A percentile compares a stretch with the other conserved stretches of the same genome.
phyloP scores from a whole-genome alignment of 2,888 invertebrate genomes.

The Oscheius onirici region DNA sequence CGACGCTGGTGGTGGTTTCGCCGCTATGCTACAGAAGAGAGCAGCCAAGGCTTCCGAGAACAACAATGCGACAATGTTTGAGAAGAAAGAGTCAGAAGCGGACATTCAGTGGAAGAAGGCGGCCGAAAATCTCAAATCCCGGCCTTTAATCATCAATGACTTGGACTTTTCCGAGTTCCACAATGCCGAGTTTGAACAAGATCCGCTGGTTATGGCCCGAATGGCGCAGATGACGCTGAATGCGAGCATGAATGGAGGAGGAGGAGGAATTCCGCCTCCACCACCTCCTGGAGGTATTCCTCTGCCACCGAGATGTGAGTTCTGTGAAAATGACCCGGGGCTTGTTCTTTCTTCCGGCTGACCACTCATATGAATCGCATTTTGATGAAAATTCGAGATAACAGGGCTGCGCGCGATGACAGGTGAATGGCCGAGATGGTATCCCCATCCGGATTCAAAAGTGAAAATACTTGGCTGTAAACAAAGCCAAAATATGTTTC shows the following conservation, averaged over 20 bases:
- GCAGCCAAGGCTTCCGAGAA: constrained; percentile 62
- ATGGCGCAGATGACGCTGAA: constrained; percentile 39
- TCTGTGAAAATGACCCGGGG: background rate
- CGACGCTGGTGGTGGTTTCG: constrained; percentile 60
- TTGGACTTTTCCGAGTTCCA: constrained; percentile 94
- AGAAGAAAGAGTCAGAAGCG: constrained; percentile 72
- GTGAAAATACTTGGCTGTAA: background rate
- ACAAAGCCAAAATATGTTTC: background rate
- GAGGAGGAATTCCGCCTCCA: constrained; percentile 57
- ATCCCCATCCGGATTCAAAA: background rate
- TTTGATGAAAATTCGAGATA: constrained; percentile 18
- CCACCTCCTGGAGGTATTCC: constrained; percentile 54
- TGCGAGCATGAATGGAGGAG: constrained; percentile 35
- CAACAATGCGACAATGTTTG: constrained; percentile 44
- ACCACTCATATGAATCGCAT: background rate
- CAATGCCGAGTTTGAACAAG: constrained; percentile 83
- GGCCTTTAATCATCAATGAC: constrained; percentile 84
- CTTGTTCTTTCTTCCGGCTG: constrained; percentile 5
- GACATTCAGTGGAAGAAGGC: constrained; percentile 93
- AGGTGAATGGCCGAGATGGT: background rate
- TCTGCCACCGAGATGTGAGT: constrained; percentile 57
- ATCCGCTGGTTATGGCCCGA: constrained; percentile 54
- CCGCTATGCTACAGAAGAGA: constrained; percentile 65
- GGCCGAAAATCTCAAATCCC: constrained; percentile 72
- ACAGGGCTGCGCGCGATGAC: background rate